Conservation (phyloP, 2,888 invertebrate genomes). For the Pinctada fucata region DNA sequence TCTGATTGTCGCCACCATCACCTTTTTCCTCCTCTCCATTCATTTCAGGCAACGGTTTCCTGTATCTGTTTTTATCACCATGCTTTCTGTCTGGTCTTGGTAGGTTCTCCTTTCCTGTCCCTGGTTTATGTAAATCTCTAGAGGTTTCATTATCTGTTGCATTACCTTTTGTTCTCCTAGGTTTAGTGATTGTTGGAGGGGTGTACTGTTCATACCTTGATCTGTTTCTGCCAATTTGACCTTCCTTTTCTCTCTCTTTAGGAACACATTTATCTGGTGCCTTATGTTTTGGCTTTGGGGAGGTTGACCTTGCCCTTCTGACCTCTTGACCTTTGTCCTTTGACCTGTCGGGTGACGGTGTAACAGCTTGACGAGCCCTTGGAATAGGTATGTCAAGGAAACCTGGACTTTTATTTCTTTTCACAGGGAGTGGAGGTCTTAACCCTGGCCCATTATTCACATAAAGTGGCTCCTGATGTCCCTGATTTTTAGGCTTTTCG, state of each 20-base stretch:
- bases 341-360: no score
- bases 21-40: not conserved
- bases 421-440: no score
- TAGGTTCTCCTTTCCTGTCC: no score
- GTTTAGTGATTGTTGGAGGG: not conserved
- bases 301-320: no score
- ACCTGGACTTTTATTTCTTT: no score
- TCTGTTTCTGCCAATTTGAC: not conserved
- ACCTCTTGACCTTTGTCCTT: no score
- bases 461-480: not conserved
- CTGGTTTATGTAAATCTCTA: no score
- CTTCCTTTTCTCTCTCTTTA: not conserved
- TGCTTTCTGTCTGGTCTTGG: no score
- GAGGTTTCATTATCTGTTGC: not conserved
- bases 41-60: not conserved
- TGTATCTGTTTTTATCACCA: no score
- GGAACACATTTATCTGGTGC: not conserved
- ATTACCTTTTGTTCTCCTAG: not conserved
- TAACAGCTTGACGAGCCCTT: no score
- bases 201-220: not conserved
- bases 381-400: no score
- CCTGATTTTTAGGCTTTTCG: not conserved
- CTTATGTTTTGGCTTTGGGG: not conserved
- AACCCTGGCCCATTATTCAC: no score
- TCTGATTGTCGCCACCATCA: not conserved